Evolutionary conservation across 2,888 invertebrate genomes (phyloP), one percentile per base, ranked within the genome.

Genomic region (Notodonta ziczac): DNA sequence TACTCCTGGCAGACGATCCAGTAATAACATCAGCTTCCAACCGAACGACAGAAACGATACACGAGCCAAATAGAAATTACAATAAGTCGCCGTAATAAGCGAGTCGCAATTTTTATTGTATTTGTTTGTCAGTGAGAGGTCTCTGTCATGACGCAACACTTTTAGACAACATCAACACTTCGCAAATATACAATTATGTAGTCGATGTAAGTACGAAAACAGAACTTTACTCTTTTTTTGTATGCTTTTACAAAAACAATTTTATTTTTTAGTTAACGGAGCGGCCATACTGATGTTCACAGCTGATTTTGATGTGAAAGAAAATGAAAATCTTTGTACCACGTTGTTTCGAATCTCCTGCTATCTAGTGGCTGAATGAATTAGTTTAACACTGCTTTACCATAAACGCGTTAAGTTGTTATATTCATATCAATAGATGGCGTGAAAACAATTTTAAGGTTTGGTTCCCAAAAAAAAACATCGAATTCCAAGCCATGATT

Each of bases 111-210:
- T 89, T 90, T 90, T 92, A 89, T 90, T 91, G 88, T 91, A 91
- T 90, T 91, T 93, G 87, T 91, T 93, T 93, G 92, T 92, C 92
- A 93, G 92, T 87, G 90, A 92, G 91, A 90, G 91, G 88, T 86
- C 87, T 90, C 87, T 90, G 89, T 91, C 93, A 93, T 94, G 94
- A 94, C 93, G 93, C 94, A 94, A 94, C 93, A 93, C 91, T 91
- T 91, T 90, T 85, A 89, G 86, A 88, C 88, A 90, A 88, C 87
- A 89, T 86, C 85, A 90, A 89, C 90, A 90, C 88, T 82, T 83
- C 78, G 80, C 70, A 79, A 85, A 83, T 82, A 78, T 83, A 84
- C 77, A 84, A 85, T 73, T 81, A 16, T 50, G 46, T n/a, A 76
- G 74, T 80, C 80, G 80, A 77, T 85, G 84, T 86, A 87, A 89